These are phyloP conservation scores for Phylloscopus whistleri DNA, from an alignment of 2,113 vertebrate species.

Conservation along the genomic window DNA sequence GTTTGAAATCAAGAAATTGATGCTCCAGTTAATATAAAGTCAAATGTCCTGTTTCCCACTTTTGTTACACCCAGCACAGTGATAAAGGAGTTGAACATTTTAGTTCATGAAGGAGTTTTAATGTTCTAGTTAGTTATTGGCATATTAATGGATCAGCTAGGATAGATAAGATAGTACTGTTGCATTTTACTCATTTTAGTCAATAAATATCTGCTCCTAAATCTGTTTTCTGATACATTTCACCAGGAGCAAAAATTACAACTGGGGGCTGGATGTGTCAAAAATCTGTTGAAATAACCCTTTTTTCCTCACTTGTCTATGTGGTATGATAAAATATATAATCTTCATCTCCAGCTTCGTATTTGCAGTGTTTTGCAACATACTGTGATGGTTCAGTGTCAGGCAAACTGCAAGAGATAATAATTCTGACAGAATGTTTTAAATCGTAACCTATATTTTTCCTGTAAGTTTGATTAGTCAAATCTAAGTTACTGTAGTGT, in stretches of 20 bases:
- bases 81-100: neutral
- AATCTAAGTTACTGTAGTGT: neutral
- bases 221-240: conserved; percentile 24
- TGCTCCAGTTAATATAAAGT: neutral
- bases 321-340: conserved; percentile 18
- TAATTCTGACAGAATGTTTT: conserved; percentile 47
- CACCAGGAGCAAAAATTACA: conserved; percentile 37
- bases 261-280: neutral
- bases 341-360: conserved; percentile 20
- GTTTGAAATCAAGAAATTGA: neutral
- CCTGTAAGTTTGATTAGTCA: conserved; percentile 5
- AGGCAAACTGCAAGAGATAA: conserved; percentile 16
- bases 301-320: neutral
- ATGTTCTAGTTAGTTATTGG: neutral
- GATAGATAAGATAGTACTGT: neutral
- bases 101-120: neutral
- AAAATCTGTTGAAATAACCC: neutral
- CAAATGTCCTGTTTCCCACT: neutral
- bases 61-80: neutral
- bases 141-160: neutral
- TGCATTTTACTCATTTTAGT: neutral
- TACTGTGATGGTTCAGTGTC: conserved; percentile 41
- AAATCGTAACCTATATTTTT: conserved; percentile 37
- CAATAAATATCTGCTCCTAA: neutral
- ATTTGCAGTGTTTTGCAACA: conserved; percentile 1